Evolutionary conservation across 2,113 vertebrate species (phyloP), one percentile per base, ranked within the genome.

Genomic region (Sinocyclocheilus rhinocerous): DNA sequence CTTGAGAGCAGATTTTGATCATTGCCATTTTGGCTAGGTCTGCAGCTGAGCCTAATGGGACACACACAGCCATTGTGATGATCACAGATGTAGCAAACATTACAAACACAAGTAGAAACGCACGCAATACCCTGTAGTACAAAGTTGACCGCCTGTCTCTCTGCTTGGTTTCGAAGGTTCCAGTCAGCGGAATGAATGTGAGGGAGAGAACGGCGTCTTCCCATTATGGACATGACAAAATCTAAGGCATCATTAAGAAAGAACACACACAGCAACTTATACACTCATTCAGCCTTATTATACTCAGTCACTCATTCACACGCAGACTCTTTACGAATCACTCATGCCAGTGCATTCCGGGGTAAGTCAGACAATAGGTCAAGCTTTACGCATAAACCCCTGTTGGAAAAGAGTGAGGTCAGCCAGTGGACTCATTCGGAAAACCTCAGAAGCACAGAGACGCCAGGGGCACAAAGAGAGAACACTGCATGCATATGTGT

Each of bases 11-110:
- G 93, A 98, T 95, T 61, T 90, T 91, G 92, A 97, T 95, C 97
- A 97, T 98, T 85, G 97, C 97, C 94, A 96, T 94, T 93, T 98
- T 98, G 90, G 97, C 97, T 89, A 99, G 95, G 91, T 99, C 98
- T 8, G 97, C 96, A 5, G 96, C 97, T 16, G 97, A 98, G 50
- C 97, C 97, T 98, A 26, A 76, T 3, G 83, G 45, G n/a, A 45
- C 13, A 83, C 67, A 84, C 29, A 81, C 4, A 70, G 52, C 24
- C 48, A 55, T 15, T 42, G 33, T 59, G 29, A 63, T 12, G 3
- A 24, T 36, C 57, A 67, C 18, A 65, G n/a, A 26, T 59, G 16
- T n/a, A 13, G 24, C 36, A 29, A 69, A 50, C 15, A n/a, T 45
- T 75, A 70, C 65, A 45, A 20, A 67, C 48, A 52, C 45, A 7